These are phyloP conservation scores for Brachylomia viminalis DNA, from an alignment of 2,888 invertebrate species.

Conservation along the genomic window DNA sequence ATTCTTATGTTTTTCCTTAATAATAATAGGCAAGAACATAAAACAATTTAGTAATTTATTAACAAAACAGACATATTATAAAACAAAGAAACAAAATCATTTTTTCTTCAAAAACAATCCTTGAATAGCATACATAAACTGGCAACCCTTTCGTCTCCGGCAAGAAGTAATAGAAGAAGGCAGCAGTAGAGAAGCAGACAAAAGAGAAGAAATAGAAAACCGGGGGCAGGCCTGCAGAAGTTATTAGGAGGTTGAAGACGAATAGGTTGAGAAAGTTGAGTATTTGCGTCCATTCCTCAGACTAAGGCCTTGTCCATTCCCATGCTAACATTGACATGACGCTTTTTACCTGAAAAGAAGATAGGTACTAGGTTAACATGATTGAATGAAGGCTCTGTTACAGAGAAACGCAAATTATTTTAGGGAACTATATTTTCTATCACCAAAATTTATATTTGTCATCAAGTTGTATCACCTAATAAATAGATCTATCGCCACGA, in stretches of 20 bases:
- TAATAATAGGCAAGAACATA: background rate
- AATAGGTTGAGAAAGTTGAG: slow-evolving; percentile 77
- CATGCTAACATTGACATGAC: slow-evolving; percentile 75
- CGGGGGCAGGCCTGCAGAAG: slow-evolving; percentile 72
- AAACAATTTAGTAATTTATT: background rate
- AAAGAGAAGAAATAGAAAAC: slow-evolving; percentile 78
- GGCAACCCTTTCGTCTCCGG: slow-evolving; percentile 81
- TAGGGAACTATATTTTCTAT: too few relatives aligned
- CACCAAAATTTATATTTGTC: too few relatives aligned
- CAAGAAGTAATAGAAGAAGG: slow-evolving; percentile 69
- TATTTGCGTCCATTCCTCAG: slow-evolving; percentile 78
- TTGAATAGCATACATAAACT: slow-evolving; percentile 78
- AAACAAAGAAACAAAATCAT: background rate
- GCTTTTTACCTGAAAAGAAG: slow-evolving; percentile 75
- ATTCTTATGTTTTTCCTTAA: background rate
- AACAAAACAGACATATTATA: background rate
- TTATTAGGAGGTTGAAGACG: slow-evolving; percentile 75
- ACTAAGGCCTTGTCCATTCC: too few relatives aligned
- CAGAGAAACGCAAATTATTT: too few relatives aligned
- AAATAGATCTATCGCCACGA: too few relatives aligned
- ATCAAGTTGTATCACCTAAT: too few relatives aligned
- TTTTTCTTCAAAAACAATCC: slow-evolving; percentile 65
- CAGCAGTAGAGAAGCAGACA: slow-evolving; percentile 69
- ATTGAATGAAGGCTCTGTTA: background rate
- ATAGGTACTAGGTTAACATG: slow-evolving; percentile 25